Evolutionary conservation across 2,113 vertebrate genomes (phyloP).

Genomic region (Brachypteracias leptosomus): DNA sequence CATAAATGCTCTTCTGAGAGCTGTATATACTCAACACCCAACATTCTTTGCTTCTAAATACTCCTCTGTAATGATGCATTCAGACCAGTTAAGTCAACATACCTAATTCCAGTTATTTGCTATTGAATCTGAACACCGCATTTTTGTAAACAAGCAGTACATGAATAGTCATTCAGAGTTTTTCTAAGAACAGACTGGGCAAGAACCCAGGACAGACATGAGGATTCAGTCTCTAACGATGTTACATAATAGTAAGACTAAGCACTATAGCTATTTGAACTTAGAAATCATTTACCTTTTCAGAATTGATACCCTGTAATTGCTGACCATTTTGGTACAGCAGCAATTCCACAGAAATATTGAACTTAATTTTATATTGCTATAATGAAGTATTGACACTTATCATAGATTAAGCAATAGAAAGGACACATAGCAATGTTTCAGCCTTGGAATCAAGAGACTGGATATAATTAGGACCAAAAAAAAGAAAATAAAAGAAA

Average conservation of each 20-base stretch:
- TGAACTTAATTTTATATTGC: not conserved
- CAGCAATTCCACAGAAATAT: not conserved
- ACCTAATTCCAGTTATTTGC: not conserved
- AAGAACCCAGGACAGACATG: not conserved
- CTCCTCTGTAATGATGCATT: not conserved
- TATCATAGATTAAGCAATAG: not conserved
- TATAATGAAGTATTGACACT: not conserved
- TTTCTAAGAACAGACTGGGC: not conserved
- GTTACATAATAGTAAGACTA: not conserved
- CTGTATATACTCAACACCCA: not conserved
- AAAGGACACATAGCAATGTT: not conserved
- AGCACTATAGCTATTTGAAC: not conserved
- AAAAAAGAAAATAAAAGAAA: accelerated
- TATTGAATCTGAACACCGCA: not conserved
- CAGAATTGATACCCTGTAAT: not conserved
- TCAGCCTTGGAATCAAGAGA: not conserved
- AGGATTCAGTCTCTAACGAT: not conserved
- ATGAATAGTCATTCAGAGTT: not conserved
- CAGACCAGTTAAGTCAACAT: not conserved
- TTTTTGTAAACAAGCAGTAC: not conserved
- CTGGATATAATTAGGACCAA: not conserved
- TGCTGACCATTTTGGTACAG: not conserved
- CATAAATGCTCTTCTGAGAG: not conserved
- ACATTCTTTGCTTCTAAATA: not conserved
- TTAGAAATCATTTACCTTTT: not conserved